phyloP scores from a whole-genome alignment of 2,888 invertebrate genomes.

The Rhopalosiphum nymphaeae region DNA sequence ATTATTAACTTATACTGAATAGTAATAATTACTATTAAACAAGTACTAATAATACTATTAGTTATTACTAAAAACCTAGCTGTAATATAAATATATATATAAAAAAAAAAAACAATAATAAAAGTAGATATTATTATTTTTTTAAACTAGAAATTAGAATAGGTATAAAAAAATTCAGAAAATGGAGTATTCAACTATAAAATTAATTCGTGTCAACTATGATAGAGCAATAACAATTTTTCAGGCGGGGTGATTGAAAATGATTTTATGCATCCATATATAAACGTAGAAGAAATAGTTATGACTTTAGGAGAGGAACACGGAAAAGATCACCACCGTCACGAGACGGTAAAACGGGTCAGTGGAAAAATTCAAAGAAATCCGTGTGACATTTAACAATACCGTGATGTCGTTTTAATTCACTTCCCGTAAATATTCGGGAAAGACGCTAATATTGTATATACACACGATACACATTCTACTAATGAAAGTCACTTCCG shows the following conservation, averaged over 20 bases:
- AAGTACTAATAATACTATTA: too few relatives aligned
- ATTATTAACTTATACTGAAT: neutral
- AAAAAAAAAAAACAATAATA: neutral
- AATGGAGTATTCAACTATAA: neutral
- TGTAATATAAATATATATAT: too few relatives aligned
- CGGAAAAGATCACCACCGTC: neutral
- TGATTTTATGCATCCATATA: neutral
- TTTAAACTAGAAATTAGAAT: neutral
- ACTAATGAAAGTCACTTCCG: constrained; percentile 64
- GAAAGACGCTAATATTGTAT: constrained; percentile 6
- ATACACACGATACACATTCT: constrained; percentile 46
- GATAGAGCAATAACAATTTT: neutral
- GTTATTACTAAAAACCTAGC: too few relatives aligned
- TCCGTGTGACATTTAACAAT: constrained; percentile 51
- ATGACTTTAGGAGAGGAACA: neutral
- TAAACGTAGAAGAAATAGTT: neutral
- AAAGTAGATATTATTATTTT: neutral
- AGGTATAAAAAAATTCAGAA: neutral
- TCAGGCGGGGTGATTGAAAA: neutral
- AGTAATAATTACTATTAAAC: neutral
- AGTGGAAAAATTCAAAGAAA: constrained; percentile 34
- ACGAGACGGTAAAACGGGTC: neutral
- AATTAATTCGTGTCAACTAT: neutral
- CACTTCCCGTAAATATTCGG: constrained; percentile 52
- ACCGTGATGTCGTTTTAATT: constrained; percentile 64